A percentile compares a stretch with the other conserved stretches of the same genome.
Conservation (phyloP, 2,888 invertebrate genomes). For the Lasioglossum oenotherae region DNA sequence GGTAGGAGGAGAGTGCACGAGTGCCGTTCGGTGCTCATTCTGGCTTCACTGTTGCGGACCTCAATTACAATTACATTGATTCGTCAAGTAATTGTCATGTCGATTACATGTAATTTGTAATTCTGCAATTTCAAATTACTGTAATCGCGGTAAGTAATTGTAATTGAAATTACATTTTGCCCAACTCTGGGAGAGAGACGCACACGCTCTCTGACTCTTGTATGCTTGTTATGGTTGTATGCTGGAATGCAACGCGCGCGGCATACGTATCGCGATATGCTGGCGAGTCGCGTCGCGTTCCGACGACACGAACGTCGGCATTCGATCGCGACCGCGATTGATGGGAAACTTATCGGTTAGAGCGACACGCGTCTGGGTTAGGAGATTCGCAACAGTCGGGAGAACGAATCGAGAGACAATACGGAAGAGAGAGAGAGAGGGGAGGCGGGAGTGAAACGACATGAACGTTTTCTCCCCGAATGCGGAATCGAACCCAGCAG, state of each 20-base stretch:
- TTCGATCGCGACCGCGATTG: not conserved
- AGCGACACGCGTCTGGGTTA: not conserved
- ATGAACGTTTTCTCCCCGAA: constrained; percentile 10
- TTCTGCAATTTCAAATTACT: no score
- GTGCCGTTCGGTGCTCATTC: no score
- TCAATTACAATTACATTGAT: no score
- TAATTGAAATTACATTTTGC: no score
- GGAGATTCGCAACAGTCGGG: not conserved
- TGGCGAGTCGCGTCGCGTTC: no score
- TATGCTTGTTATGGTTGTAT: not conserved
- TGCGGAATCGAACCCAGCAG: constrained; percentile 17
- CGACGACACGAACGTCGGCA: not conserved
- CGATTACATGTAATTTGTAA: no score
- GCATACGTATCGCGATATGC: no score
- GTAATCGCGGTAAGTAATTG: no score
- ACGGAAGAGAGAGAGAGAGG: not conserved
- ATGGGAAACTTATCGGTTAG: not conserved
- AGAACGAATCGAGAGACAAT: not conserved
- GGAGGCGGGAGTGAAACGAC: not conserved
- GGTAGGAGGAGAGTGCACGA: no score
- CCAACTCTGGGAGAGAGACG: not conserved
- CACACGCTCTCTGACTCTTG: constrained; percentile 8
- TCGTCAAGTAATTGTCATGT: no score
- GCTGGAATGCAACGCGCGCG: no score
- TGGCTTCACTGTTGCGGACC: no score